These are phyloP conservation scores for Drosophila kokeensis DNA, from an alignment of 2,888 invertebrate species.

Conservation along the genomic window DNA sequence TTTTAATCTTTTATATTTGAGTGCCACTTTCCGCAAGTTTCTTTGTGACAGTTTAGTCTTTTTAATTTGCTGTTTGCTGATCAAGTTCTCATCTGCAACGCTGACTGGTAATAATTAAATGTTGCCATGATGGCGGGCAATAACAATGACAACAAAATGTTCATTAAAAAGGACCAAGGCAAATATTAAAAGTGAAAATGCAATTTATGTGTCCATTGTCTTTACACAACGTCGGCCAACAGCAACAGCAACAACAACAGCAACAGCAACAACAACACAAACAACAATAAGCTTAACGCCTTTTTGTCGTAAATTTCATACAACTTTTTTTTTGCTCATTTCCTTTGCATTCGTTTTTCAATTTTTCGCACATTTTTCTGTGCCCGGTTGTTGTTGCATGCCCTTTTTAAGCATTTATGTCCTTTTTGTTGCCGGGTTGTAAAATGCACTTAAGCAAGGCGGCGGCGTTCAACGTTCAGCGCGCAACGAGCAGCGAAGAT, in stretches of 20 bases:
- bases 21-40: constrained; percentile 6
- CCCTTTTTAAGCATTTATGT: constrained; percentile 78
- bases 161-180: constrained; percentile 68
- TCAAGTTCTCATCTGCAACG: constrained; percentile 36
- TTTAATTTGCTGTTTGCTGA: constrained; percentile 28
- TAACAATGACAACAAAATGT: constrained; percentile 52
- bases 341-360: constrained; percentile 59
- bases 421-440: constrained; percentile 71
- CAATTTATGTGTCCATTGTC: constrained; percentile 78
- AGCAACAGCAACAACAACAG: constrained; percentile 33
- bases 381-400: constrained; percentile 54
- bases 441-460: constrained; percentile 75
- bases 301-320: constrained; percentile 76
- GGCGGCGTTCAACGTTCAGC: constrained; percentile 30
- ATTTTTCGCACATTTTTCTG: constrained; percentile 72
- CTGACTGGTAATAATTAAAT: constrained; percentile 51
- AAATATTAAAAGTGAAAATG: constrained; percentile 79
- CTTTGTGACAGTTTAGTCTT: constrained; percentile 11
- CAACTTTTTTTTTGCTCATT: constrained; percentile 66
- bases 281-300: constrained; percentile 69
- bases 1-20: background rate
- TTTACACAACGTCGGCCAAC: constrained; percentile 51
- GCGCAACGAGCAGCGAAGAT: constrained; percentile 49
- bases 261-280: constrained; percentile 27
- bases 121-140: constrained; percentile 46